Evolutionary conservation across 2,113 vertebrate species (phyloP), one percentile per base, ranked within the genome.

Genomic region (Psophia crepitans): DNA sequence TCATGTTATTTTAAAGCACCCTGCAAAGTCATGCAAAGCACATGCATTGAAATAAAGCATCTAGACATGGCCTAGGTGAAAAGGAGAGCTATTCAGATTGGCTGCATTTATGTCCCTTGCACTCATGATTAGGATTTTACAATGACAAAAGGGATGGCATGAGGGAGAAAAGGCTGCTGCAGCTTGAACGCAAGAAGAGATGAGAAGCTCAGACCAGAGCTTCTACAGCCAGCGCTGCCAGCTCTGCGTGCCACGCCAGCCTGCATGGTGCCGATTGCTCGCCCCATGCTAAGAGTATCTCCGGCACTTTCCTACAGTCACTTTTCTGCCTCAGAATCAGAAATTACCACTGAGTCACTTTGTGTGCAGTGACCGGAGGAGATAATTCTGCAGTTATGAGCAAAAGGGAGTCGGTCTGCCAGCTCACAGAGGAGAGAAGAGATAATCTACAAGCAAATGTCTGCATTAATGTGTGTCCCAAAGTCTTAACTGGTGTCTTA

Each of bases 381-480:
- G 71, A 91, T 66, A 87, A 80, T 77, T 87, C 93, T 84, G 73
- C 84, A 84, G 64, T 78, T 91, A 84, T 8, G 32, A 93, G 56
- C 20, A 86, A 92, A 53, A 84, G 32, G 24, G 60, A 93, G 11
- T 44, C 65, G 44, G 9, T 63, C 58, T 60, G n/a, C n/a, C 75
- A 65, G 71, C 49, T 94, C 51, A 43, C 43, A 33, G 21, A 13
- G 6, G 6, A 64, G 2, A 82, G 39, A 88, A 64, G 2, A 82
- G 35, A 88, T 20, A 39, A 73, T 46, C 64, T 69, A 75, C 64
- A 81, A 70, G 77, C 8, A 57, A 86, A 61, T 26, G 9, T n/a
- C 64, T 81, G 43, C 46, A 70, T 74, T 81, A 73, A 39, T 60
- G 14, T 11, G 9, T 20, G 6, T 6, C 37, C 41, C 37, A 49